Conservation (phyloP, 2,888 invertebrate species). For the Oscheius sp. region DNA sequence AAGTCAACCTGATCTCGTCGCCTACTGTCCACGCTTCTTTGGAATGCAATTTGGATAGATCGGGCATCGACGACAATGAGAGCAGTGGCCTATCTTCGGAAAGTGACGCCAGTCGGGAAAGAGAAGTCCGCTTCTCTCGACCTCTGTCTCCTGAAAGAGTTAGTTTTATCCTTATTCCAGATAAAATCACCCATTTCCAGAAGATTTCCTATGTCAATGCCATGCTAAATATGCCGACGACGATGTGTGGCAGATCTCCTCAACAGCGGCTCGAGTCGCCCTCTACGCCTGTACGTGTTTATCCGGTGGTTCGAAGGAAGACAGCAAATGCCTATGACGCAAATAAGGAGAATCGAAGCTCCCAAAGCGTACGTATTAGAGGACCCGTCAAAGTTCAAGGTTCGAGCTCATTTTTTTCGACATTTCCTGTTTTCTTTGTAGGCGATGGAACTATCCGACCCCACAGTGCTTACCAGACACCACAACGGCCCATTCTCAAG, state of each 20-base stretch:
- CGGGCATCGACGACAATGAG: constrained; percentile 33
- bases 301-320: constrained; percentile 17
- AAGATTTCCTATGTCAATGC: constrained; percentile 60
- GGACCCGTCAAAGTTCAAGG: constrained; percentile 37
- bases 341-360: constrained; percentile 37
- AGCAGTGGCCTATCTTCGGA: constrained; percentile 29
- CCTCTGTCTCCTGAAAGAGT: constrained; percentile 50
- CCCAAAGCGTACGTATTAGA: constrained; percentile 29
- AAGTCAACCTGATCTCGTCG: constrained; percentile 59
- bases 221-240: constrained; percentile 56
- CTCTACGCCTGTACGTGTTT: constrained; percentile 17
- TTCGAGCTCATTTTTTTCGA: neutral
- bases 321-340: constrained; percentile 8
- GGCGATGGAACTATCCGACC: constrained; percentile 49
- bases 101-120: constrained; percentile 32
- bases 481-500: constrained; percentile 52
- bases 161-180: neutral
- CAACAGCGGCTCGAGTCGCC: constrained; percentile 37
- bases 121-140: constrained; percentile 42
- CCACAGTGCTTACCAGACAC: constrained; percentile 54
- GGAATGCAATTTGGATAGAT: constrained; percentile 74
- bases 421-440: neutral
- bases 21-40: constrained; percentile 74
- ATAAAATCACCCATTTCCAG: constrained; percentile 7
- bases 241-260: constrained; percentile 56